Evolutionary conservation across 2,797 vertebrate genomes (phyloP).

Genomic region (Cirrhinus molitorella): DNA sequence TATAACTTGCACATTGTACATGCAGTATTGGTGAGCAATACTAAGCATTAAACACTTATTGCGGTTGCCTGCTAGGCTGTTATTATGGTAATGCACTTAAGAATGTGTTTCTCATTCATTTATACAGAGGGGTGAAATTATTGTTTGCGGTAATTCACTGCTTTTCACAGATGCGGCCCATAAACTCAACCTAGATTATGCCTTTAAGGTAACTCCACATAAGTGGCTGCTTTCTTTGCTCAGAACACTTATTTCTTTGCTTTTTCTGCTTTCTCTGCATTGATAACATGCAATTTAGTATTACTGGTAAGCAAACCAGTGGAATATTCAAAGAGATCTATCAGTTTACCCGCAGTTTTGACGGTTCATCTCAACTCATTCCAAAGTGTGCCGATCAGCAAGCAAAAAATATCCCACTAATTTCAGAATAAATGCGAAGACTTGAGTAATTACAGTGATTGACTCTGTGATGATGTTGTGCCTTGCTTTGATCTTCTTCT

Average conservation of each 20-base stretch:
- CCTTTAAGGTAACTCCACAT: slow-evolving; percentile 4
- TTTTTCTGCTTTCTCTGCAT: background rate
- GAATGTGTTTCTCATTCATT: background rate
- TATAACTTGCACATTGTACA: background rate
- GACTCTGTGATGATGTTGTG: slow-evolving; percentile 19
- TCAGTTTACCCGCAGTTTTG: background rate
- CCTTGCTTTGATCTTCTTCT: slow-evolving; percentile 53
- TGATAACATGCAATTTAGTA: background rate
- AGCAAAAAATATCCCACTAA: slow-evolving; percentile 20
- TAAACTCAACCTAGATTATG: background rate
- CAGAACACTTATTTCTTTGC: background rate
- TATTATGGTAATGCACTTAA: background rate
- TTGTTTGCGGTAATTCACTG: background rate
- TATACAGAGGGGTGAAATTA: slow-evolving; percentile 6
- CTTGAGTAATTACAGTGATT: slow-evolving; percentile 51
- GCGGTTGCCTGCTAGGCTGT: slow-evolving; percentile 6
- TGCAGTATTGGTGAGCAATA: background rate
- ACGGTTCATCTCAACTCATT: slow-evolving; percentile 18
- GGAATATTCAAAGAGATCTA: background rate
- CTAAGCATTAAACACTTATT: background rate
- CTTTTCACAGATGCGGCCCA: background rate
- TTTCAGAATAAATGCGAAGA: slow-evolving; percentile 29
- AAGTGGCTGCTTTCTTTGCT: background rate
- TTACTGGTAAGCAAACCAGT: background rate
- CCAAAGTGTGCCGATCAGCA: slow-evolving; percentile 16